Evolutionary conservation across 1,140 invertebrate species (phyloP).

Genomic region (Euura lappo): DNA sequence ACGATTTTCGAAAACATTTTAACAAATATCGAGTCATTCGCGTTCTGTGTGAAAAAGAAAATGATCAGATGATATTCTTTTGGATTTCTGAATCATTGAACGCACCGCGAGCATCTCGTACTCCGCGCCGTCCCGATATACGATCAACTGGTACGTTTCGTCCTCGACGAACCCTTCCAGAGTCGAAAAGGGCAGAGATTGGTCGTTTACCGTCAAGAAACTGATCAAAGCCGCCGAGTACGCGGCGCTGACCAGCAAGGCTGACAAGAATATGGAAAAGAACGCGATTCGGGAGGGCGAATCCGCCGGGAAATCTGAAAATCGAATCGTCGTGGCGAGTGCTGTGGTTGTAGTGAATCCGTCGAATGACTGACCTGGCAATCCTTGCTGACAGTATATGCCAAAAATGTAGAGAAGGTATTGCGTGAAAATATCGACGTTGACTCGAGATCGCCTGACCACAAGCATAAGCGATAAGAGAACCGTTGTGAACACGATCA

Average conservation of each 20-base stretch:
- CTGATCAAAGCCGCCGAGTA: constrained; percentile 45
- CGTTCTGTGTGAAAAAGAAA: constrained; percentile 5
- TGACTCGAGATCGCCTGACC: constrained; percentile 20
- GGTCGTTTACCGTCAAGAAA: constrained; percentile 28
- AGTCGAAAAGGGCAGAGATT: constrained; percentile 33
- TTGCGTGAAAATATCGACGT: constrained; percentile 26
- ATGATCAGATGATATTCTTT: background rate
- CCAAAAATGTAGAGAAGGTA: constrained; percentile 39
- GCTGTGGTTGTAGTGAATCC: background rate
- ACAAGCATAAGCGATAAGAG: constrained; percentile 28
- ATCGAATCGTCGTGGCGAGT: background rate
- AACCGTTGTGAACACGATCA: constrained; percentile 29
- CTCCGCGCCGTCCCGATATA: constrained; percentile 32
- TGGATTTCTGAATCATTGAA: background rate
- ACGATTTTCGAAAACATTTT: constrained; percentile 15
- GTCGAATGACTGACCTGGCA: constrained; percentile 28
- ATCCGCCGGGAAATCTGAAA: constrained; percentile 31
- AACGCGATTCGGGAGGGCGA: constrained; percentile 36
- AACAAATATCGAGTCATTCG: constrained; percentile 10
- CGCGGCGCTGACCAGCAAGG: constrained; percentile 31
- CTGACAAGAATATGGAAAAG: constrained; percentile 35
- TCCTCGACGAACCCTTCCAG: constrained; percentile 33
- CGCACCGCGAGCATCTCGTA: constrained; percentile 31
- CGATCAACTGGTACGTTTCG: constrained; percentile 37
- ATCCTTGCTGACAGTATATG: constrained; percentile 42